Evolutionary conservation across 2,888 invertebrate species (phyloP).

Genomic region (Kuschelorhynchus macadamiae): DNA sequence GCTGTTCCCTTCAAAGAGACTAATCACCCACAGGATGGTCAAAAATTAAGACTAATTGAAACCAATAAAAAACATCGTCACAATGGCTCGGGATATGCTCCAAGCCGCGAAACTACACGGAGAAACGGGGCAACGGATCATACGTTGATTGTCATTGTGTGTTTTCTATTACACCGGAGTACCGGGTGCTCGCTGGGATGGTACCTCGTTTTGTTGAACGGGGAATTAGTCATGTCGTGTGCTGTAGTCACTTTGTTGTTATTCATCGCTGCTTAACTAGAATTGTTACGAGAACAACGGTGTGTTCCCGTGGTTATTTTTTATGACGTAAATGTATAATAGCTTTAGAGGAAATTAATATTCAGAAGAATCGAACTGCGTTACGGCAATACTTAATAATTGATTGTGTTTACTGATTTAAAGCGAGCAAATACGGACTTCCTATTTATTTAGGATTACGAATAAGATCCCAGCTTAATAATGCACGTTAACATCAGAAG

Average conservation of each 20-base stretch:
- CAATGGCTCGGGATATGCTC: constrained; percentile 3
- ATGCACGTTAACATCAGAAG: no score
- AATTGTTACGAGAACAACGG: constrained; percentile 7
- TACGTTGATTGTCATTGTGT: constrained; percentile 29
- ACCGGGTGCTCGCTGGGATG: constrained; percentile 18
- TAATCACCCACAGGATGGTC: constrained; percentile 65
- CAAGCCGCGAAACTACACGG: constrained; percentile 13
- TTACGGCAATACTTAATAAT: neutral
- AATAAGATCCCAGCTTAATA: no score
- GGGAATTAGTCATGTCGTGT: constrained; percentile 42
- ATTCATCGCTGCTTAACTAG: constrained; percentile 38
- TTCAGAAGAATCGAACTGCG: no score
- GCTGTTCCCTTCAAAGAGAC: constrained; percentile 31
- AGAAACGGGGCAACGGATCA: neutral
- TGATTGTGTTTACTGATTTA: no score
- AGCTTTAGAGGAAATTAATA: no score
- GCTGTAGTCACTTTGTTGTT: constrained; percentile 27
- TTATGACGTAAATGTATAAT: neutral
- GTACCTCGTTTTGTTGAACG: constrained; percentile 33
- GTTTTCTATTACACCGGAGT: constrained; percentile 15
- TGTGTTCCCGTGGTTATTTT: constrained; percentile 11
- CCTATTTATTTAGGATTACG: no score
- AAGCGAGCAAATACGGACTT: no score
- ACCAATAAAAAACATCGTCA: constrained; percentile 59
- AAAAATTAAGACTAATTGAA: constrained; percentile 68